These are phyloP conservation scores for Eristalis pertinax DNA, from an alignment of 2,888 invertebrate genomes.

Conservation along the genomic window DNA sequence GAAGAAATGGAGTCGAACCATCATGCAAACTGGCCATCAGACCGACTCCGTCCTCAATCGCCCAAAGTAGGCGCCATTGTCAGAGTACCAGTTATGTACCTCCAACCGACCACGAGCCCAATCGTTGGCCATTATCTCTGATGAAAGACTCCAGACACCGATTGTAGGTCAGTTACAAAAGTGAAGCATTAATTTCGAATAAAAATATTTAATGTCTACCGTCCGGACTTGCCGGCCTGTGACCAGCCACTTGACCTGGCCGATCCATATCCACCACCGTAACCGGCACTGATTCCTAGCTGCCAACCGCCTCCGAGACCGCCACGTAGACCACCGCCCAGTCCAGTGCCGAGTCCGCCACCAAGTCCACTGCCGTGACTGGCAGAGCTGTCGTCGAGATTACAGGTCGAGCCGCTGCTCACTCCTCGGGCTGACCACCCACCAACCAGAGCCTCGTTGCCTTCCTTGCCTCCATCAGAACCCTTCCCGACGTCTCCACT, in stretches of 20 bases:
- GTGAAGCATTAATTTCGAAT: not conserved
- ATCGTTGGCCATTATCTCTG: conserved; percentile 7
- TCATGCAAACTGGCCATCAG: not conserved
- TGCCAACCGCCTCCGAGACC: not conserved
- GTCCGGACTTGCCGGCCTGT: conserved; percentile 54
- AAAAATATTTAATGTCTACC: conserved; percentile 1
- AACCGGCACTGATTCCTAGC: not conserved
- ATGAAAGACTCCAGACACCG: conserved; percentile 21
- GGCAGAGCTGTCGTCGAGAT: not conserved
- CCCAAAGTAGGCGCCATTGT: not conserved
- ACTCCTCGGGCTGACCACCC: not conserved
- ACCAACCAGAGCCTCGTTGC: not conserved
- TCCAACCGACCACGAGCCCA: conserved; percentile 3
- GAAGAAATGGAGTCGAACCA: too few species aligned
- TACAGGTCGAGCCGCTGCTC: conserved; percentile 6
- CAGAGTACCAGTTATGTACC: conserved; percentile 2
- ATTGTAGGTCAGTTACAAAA: conserved; percentile 13
- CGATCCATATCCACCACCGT: conserved; percentile 46
- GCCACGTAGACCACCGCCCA: too few species aligned
- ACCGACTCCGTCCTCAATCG: not conserved
- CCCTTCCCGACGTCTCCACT: conserved; percentile 30
- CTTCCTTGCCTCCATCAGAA: conserved; percentile 68
- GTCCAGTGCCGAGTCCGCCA: conserved; percentile 18
- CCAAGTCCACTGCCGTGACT: conserved; percentile 63
- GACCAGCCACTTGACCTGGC: conserved; percentile 62